Evolutionary conservation across 1,140 invertebrate genomes (phyloP).

Genomic region (Globodera ellingtonae): DNA sequence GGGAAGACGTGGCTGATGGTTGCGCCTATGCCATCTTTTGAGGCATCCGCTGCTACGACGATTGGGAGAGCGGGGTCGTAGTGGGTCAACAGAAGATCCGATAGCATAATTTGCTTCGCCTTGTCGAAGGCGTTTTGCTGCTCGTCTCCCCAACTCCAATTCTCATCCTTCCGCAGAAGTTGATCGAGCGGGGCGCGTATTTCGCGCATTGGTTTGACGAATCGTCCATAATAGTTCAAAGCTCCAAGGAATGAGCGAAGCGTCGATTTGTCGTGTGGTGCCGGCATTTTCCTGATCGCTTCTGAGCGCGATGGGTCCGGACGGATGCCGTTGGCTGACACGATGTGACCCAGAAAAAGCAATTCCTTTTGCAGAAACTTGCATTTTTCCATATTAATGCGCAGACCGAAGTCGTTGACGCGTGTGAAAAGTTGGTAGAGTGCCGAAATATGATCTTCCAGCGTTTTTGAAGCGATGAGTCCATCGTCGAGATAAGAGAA

Average conservation of each 20-base stretch:
- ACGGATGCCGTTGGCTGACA: constrained; percentile 39
- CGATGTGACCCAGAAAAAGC: constrained; percentile 41
- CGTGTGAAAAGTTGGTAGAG: too few species aligned
- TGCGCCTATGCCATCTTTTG: too few species aligned
- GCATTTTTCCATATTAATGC: too few species aligned
- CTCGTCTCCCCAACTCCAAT: constrained; percentile 43
- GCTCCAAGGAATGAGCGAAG: constrained; percentile 51
- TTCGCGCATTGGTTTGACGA: constrained; percentile 40
- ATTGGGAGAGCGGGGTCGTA: too few species aligned
- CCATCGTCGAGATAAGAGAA: too few species aligned
- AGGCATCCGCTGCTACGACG: too few species aligned
- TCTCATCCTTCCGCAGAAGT: constrained; percentile 50
- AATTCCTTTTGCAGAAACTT: constrained; percentile 40
- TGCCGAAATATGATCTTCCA: too few species aligned
- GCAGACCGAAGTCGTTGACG: too few species aligned
- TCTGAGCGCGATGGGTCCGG: constrained; percentile 41
- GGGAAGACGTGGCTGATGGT: too few species aligned
- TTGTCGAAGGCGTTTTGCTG: constrained; percentile 41
- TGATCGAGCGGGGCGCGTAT: constrained; percentile 46
- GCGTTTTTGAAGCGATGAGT: too few species aligned
- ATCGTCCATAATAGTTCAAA: constrained; percentile 52
- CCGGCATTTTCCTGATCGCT: constrained; percentile 46
- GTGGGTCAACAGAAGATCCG: constrained; percentile 45
- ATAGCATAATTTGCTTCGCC: constrained; percentile 46
- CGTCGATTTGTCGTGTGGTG: constrained; percentile 21